phyloP scores from a whole-genome alignment of 2,888 invertebrate species.

The Macrophya alboannulata region DNA sequence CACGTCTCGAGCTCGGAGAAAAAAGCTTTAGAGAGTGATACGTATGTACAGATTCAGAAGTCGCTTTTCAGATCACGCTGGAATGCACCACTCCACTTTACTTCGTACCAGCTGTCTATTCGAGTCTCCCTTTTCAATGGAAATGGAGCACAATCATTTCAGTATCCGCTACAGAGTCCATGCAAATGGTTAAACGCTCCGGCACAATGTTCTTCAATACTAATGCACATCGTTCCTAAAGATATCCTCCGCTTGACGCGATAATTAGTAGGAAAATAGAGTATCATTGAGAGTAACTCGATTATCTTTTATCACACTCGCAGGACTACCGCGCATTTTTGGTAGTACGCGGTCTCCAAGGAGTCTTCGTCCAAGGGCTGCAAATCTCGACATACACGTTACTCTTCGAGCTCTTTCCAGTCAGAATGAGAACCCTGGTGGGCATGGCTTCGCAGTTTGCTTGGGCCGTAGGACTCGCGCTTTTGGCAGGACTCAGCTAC shows the following conservation, averaged over 20 bases:
- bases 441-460: conserved; percentile 80
- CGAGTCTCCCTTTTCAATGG: not conserved
- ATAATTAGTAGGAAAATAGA: not conserved
- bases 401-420: conserved; percentile 81
- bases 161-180: too few relatives aligned
- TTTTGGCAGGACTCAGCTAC: conserved; percentile 79
- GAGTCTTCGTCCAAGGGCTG: conserved; percentile 80
- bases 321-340: conserved; percentile 76
- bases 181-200: too few relatives aligned
- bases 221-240: too few relatives aligned
- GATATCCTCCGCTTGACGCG: too few relatives aligned
- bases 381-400: conserved; percentile 81
- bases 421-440: conserved; percentile 79
- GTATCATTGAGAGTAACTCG: not conserved
- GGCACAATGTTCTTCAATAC: too few relatives aligned
- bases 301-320: conserved; percentile 62
- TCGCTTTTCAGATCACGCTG: not conserved
- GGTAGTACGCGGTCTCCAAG: conserved; percentile 78
- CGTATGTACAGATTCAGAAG: not conserved
- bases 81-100: not conserved
- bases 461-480: conserved; percentile 80
- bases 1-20: not conserved
- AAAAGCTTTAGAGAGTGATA: not conserved
- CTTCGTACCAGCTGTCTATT: not conserved
- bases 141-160: too few relatives aligned